phyloP scores from a whole-genome alignment of 2,113 vertebrate species.

The Cacatua alba region DNA sequence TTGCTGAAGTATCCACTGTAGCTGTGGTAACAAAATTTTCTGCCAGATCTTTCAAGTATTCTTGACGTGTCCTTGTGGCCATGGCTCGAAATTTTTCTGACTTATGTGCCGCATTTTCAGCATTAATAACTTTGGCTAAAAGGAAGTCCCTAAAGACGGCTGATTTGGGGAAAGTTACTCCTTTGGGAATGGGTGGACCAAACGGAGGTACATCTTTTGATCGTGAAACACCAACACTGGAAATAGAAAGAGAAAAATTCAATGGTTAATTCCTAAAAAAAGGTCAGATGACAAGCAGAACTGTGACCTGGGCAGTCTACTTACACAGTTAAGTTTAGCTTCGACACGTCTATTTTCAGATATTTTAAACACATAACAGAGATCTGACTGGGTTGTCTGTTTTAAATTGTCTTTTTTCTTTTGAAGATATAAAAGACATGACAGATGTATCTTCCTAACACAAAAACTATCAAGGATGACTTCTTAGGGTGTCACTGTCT shows the following conservation, averaged over 20 bases:
- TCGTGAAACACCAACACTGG: conserved; percentile 94
- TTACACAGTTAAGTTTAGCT: neutral
- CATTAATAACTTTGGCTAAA: conserved; percentile 97
- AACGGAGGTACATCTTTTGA: conserved; percentile 96
- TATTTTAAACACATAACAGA: neutral
- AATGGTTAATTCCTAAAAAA: neutral
- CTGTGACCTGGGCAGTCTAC: neutral
- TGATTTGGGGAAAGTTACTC: conserved; percentile 95
- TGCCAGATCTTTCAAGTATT: conserved; percentile 95
- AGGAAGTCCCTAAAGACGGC: conserved; percentile 99
- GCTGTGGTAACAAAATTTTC: conserved; percentile 95
- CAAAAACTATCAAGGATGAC: neutral
- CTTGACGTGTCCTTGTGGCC: conserved; percentile 95
- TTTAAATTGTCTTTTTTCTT: neutral
- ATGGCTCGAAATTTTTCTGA: conserved; percentile 96
- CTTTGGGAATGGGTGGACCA: conserved; percentile 95
- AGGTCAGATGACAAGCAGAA: neutral
- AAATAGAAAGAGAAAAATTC: neutral
- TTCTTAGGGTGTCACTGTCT: neutral
- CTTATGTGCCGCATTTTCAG: conserved; percentile 96
- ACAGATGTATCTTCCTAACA: neutral
- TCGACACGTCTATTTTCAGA: neutral
- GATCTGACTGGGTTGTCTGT: neutral
- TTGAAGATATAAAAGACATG: neutral
- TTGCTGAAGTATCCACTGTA: conserved; percentile 89